Base-by-base conservation (phyloP, 2,113 vertebrate genomes). In the Riparia riparia region DNA sequence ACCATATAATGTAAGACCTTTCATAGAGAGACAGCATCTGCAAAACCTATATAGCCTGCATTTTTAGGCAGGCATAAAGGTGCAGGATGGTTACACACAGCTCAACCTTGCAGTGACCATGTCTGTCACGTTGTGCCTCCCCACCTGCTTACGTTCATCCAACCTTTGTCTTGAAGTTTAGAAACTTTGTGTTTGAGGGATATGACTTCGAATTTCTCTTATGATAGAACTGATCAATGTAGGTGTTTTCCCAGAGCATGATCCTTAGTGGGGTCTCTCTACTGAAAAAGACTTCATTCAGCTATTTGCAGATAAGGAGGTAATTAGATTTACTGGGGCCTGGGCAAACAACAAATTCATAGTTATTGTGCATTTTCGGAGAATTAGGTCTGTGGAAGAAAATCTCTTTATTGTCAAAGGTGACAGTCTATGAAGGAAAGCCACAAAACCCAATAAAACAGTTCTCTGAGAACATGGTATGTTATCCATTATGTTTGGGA, bases 61-160 rank as follows among this genome's bases (percentile, higher is more conserved):
- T 69, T 72, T 54, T 72, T 41, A 51, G n/a, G 17, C 12, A 47
- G 39, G 9, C 17, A 25, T 19, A 34, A 82, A 83, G 26, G 20
- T 56, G 11, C 53, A 42, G 26, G 49, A n/a, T 54, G 68, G 34
- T 89, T 91, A 65, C 20, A n/a, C 21, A 39, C 14, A 80, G 29
- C 41, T 69, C 26, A 83, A 8, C 63, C 12, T 65, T 53, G 45
- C 42, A 47, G n/a, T 22, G 63, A 51, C 37, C 0, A 0, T 1
- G 0, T 69, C n/a, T 32, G 21, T 72, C n/a, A 45, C 19, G 10
- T 4, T 37, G 25, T 89, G 17, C 31, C 6, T 90, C 22, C 31
- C 21, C 21, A 56, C 28, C 20, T 76, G 44, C 26, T 9, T 80
- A 3, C 37, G n/a, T 44, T 70, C 14, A 9, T 68, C 77, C 64